Evolutionary conservation across 2,888 invertebrate species (phyloP), one percentile per base, ranked within the genome.

Genomic region (Gordius sp.): DNA sequence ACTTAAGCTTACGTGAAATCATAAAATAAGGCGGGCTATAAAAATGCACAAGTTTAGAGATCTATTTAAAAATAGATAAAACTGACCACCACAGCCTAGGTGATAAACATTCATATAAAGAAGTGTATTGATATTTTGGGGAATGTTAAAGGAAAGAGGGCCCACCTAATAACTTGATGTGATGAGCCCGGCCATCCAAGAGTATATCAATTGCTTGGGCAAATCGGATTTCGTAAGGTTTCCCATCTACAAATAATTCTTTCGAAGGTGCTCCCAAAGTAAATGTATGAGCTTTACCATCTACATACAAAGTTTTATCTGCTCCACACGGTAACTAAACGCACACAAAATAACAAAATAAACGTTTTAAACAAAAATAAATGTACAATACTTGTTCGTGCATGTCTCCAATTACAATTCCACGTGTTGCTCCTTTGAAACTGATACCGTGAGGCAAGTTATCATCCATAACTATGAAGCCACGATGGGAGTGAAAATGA

Each of bases 221-320:
- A 67, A 93, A 93, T 68, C 80, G 82, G 63, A 85, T 82, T 67
- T 87, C 87, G 68, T 79, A 87, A 74, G 82, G 81, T 60, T 78
- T 75, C 4, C 80, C 80, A 66, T 93, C 83, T 55, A 97, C 78
- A 64, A 79, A 82, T 33, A 93, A 71, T 65, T 91, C 89, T 57
- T 86, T 75, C 0, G 86, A 84, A 0, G 87, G 87, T 13, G 82
- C 82, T 18, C 91, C 91, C 62, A 89, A 79, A 62, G 80, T 77
- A 39, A 91, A 79, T 60, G 79, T 77, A 61, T 71, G 69, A 39
- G 64, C 61, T 56, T 64, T 64, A 56, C 68, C 69, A 57, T 71
- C 16, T 18, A 26, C 41, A 56, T 28, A 47, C 20, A 4, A 23
- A 28, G 41, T 20, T 55, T 47, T 2, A 55, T 56, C 2, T 23